A percentile compares a stretch with the other conserved stretches of the same genome.
phyloP scores from a whole-genome alignment of 1,140 invertebrate genomes.

The Achatina immaculata region DNA sequence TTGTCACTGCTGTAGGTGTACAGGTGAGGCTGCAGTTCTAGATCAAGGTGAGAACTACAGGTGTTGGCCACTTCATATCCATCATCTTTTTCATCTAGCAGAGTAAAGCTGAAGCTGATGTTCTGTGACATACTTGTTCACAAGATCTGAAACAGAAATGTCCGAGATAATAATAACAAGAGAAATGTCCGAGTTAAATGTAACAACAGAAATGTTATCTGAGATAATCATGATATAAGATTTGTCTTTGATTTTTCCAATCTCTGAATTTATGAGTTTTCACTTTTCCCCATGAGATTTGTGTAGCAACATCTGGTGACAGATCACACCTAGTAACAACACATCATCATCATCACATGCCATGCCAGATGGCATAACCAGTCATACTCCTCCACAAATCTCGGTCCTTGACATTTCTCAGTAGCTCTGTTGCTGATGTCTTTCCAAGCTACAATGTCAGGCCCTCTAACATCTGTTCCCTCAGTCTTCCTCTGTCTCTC shows the following conservation, averaged over 20 bases:
- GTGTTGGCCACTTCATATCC: background rate
- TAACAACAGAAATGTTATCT: background rate
- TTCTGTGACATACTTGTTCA: background rate
- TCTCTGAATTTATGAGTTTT: background rate
- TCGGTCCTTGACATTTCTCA: too few species aligned
- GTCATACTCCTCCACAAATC: too few species aligned
- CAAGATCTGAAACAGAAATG: conserved; percentile 8
- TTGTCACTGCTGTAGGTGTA: background rate
- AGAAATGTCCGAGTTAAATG: background rate
- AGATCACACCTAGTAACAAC: too few species aligned
- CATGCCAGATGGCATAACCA: too few species aligned
- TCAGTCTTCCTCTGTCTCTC: too few species aligned
- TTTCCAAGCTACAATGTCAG: too few species aligned
- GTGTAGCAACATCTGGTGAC: too few species aligned
- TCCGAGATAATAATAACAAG: background rate
- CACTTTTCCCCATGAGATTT: background rate
- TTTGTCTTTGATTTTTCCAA: background rate
- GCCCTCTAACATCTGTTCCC: too few species aligned
- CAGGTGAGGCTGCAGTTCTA: conserved; percentile 39
- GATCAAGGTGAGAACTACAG: conserved; percentile 32
- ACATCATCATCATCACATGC: too few species aligned
- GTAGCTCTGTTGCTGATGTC: too few species aligned
- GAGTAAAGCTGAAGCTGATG: conserved; percentile 2
- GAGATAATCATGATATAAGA: background rate
- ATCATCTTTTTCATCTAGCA: conserved; percentile 22